Conservation (phyloP, 2,113 vertebrate genomes). For the Silurus glanis region DNA sequence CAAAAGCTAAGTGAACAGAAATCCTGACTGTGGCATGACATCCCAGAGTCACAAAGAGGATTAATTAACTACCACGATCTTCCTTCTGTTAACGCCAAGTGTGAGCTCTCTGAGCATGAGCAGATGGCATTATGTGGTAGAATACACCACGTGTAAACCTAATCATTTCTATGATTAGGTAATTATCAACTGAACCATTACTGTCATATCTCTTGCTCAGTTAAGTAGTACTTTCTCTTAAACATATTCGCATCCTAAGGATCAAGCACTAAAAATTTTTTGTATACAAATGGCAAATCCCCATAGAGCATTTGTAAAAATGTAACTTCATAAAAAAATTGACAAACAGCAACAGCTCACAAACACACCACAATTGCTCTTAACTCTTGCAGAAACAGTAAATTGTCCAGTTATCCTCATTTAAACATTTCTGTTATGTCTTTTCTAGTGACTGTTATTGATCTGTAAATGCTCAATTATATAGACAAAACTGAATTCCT, state of each 20-base stretch:
- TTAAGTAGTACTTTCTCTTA: neutral
- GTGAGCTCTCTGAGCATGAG: neutral
- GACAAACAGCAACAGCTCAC: no score
- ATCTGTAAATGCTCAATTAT: neutral
- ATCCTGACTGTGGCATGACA: conserved; percentile 26
- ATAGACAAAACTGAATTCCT: neutral
- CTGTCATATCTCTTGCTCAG: neutral
- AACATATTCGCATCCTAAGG: no score
- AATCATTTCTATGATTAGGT: neutral
- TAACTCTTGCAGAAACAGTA: neutral
- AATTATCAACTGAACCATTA: neutral
- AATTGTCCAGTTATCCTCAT: neutral
- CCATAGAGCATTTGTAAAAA: neutral
- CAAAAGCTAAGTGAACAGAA: neutral
- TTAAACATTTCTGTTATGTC: neutral
- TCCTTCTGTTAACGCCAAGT: neutral
- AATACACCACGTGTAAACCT: neutral
- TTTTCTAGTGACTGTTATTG: neutral
- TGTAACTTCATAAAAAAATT: neutral
- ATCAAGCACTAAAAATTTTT: neutral
- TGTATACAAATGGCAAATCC: neutral
- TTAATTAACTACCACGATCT: conserved; percentile 36
- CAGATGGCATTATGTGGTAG: neutral
- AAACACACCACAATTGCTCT: neutral
- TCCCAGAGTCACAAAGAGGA: conserved; percentile 18